Evolutionary conservation across 2,888 invertebrate species (phyloP).

Genomic region (Andrena bucephala): DNA sequence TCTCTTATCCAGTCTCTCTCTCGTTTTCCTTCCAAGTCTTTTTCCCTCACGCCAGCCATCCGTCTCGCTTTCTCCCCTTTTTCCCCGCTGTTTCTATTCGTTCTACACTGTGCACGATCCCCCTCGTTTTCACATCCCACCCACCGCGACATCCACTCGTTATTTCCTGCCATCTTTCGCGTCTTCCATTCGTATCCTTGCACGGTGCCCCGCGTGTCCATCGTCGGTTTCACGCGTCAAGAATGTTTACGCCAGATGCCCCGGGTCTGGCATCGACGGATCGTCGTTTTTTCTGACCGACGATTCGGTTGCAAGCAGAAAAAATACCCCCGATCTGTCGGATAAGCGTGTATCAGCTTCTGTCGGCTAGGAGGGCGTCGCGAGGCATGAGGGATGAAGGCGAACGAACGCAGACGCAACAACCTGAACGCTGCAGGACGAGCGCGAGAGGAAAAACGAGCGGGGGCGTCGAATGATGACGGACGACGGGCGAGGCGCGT

Average conservation of each 20-base stretch:
- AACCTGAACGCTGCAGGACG: constrained; percentile 10
- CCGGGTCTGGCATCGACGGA: constrained; percentile 68
- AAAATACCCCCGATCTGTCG: constrained; percentile 1
- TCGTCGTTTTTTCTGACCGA: constrained; percentile 62
- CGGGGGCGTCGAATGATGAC: constrained; percentile 21
- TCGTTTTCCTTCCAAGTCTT: constrained; percentile 26
- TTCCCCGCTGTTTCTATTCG: constrained; percentile 15
- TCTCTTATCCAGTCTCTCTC: constrained; percentile 33
- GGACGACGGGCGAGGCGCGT: constrained; percentile 6
- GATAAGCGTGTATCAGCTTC: background rate
- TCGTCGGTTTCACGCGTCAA: constrained; percentile 55
- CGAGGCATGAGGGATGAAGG: background rate
- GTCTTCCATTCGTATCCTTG: background rate
- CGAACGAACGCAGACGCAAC: background rate
- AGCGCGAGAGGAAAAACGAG: constrained; percentile 1
- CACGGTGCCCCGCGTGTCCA: constrained; percentile 5
- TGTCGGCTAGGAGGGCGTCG: background rate
- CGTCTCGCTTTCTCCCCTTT: constrained; percentile 8
- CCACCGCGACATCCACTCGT: constrained; percentile 30
- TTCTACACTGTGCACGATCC: constrained; percentile 15
- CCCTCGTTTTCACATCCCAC: constrained; percentile 58
- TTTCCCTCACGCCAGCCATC: background rate
- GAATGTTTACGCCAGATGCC: constrained; percentile 72
- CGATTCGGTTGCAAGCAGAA: constrained; percentile 38
- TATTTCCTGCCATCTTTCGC: constrained; percentile 15